phyloP scores from a whole-genome alignment of 1,140 invertebrate species.

The Drosophila triauraria region DNA sequence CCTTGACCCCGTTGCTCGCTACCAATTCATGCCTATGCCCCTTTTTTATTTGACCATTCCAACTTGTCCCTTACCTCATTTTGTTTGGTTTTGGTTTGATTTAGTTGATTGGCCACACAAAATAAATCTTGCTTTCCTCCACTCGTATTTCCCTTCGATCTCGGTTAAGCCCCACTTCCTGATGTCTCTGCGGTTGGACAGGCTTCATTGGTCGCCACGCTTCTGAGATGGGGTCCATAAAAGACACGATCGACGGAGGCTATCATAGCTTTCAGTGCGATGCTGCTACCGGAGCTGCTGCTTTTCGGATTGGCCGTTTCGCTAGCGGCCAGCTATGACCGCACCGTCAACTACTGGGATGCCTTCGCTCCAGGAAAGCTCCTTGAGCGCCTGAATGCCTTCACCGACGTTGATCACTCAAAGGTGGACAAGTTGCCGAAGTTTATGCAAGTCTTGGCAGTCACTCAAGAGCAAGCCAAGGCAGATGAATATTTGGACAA shows the following conservation, averaged over 20 bases:
- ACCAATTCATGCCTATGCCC: constrained; percentile 4
- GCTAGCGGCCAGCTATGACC: constrained; percentile 41
- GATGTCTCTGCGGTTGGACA: constrained; percentile 56
- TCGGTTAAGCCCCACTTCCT: constrained; percentile 47
- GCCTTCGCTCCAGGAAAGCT: constrained; percentile 70
- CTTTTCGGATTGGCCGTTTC: constrained; percentile 33
- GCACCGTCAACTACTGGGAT: constrained; percentile 69
- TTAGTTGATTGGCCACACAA: constrained; percentile 54
- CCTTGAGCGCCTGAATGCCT: constrained; percentile 57
- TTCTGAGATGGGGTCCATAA: constrained; percentile 22
- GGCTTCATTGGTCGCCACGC: constrained; percentile 44
- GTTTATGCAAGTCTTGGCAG: neutral
- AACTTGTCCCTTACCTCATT: constrained; percentile 5
- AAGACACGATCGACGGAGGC: constrained; percentile 15
- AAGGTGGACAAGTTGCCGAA: neutral
- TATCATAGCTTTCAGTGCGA: constrained; percentile 21
- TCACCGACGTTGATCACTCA: constrained; percentile 19
- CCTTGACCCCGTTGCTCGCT: neutral
- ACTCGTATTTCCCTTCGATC: constrained; percentile 57
- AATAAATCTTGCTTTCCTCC: constrained; percentile 60
- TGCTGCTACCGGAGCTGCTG: constrained; percentile 47
- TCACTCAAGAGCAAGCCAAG: constrained; percentile 38
- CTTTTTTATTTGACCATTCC: constrained; percentile 15
- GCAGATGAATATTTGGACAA: constrained; percentile 30
- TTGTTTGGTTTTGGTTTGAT: constrained; percentile 52